Conservation (phyloP, 2,888 invertebrate species). For the Phortica okadai region DNA sequence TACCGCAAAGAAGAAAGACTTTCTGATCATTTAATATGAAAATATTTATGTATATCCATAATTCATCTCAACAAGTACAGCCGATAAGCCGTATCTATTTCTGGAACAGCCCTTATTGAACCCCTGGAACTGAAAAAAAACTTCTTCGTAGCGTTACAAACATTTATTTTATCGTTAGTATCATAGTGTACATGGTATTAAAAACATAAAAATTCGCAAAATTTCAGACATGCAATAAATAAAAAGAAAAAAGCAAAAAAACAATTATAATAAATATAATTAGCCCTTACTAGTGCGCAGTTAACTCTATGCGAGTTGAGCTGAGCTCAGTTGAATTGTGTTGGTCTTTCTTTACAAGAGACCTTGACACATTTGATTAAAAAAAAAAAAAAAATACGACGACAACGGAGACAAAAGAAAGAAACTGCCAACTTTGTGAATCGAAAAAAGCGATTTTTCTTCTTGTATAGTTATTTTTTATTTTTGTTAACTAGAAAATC, state of each 20-base stretch:
- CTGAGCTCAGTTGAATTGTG: not conserved
- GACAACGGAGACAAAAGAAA: not conserved
- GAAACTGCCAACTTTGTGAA: not conserved
- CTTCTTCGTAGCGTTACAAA: not conserved
- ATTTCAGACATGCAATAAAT: not conserved
- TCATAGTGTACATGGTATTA: too few relatives aligned
- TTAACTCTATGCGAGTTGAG: not conserved
- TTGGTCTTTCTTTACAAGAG: slow-evolving; percentile 54
- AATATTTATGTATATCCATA: too few relatives aligned
- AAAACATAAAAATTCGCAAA: not conserved
- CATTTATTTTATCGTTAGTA: not conserved
- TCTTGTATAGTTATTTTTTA: too few relatives aligned
- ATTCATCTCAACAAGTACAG: too few relatives aligned
- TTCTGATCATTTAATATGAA: too few relatives aligned
- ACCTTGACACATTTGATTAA: slow-evolving; percentile 65
- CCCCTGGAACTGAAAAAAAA: too few relatives aligned
- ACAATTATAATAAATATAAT: not conserved
- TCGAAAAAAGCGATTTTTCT: slow-evolving; percentile 32
- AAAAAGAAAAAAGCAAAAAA: not conserved
- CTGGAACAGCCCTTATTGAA: too few relatives aligned
- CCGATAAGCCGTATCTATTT: too few relatives aligned
- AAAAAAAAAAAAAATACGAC: not conserved
- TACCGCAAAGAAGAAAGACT: not conserved
- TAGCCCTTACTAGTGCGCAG: slow-evolving; percentile 12
- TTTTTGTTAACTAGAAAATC: too few relatives aligned